Conservation (phyloP, 2,888 invertebrate species). For the Drosophila nigritarsus region DNA sequence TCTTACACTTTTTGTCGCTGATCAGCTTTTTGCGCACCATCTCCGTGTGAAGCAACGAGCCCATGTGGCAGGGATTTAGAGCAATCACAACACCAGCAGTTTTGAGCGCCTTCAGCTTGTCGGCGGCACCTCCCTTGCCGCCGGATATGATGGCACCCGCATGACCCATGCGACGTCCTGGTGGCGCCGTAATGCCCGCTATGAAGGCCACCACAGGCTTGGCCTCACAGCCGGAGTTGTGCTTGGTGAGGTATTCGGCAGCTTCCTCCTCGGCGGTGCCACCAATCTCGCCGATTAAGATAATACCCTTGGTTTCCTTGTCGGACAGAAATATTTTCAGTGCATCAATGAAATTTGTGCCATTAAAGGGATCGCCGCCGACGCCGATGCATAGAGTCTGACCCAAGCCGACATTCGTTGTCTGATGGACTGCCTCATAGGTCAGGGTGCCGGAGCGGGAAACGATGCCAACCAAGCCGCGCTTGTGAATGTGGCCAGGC, state of each 20-base stretch:
- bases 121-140: slow-evolving; percentile 98
- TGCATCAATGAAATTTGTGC: slow-evolving; percentile 99
- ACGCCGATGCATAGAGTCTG: slow-evolving; percentile 99
- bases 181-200: slow-evolving; percentile 98
- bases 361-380: slow-evolving; percentile 99
- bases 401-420: slow-evolving; percentile 94
- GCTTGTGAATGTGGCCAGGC: slow-evolving; percentile 98
- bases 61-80: slow-evolving; percentile 96
- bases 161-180: slow-evolving; percentile 99
- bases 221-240: slow-evolving; percentile 92
- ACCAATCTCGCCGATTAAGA: slow-evolving; percentile 99
- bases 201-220: slow-evolving; percentile 99
- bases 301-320: slow-evolving; percentile 96
- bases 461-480: slow-evolving; percentile 96
- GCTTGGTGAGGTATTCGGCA: slow-evolving; percentile 92
- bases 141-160: slow-evolving; percentile 99
- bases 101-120: slow-evolving; percentile 97
- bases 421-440: slow-evolving; percentile 99
- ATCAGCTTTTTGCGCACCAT: slow-evolving; percentile 91
- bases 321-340: slow-evolving; percentile 97
- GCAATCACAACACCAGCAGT: slow-evolving; percentile 96
- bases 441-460: slow-evolving; percentile 99
- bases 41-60: slow-evolving; percentile 92
- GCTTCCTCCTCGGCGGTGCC: slow-evolving; percentile 98
- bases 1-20: not conserved